These are phyloP conservation scores for Cryptotermes secundus DNA, from an alignment of 1,140 invertebrate species.

Conservation along the genomic window DNA sequence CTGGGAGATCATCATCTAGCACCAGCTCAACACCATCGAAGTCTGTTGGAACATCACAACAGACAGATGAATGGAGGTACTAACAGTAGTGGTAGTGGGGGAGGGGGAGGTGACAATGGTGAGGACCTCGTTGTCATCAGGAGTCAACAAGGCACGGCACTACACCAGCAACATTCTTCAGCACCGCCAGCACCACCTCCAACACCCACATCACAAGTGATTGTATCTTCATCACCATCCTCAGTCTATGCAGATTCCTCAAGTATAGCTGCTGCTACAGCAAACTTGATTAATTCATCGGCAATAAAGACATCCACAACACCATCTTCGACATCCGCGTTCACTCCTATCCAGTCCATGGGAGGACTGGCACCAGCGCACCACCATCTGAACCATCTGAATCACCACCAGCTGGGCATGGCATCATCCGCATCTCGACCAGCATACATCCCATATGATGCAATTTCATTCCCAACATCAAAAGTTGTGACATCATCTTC, in stretches of 20 bases:
- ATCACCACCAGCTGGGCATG: conserved; percentile 54
- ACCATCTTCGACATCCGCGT: conserved; percentile 76
- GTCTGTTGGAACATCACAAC: conserved; percentile 34
- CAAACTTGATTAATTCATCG: conserved; percentile 30
- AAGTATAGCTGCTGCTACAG: conserved; percentile 40
- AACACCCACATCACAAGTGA: conserved; percentile 40
- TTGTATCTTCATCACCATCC: conserved; percentile 31
- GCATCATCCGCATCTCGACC: conserved; percentile 65
- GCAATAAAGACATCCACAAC: conserved; percentile 45
- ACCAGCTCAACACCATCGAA: conserved; percentile 31
- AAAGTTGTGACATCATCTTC: conserved; percentile 52
- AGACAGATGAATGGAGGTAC: conserved; percentile 46
- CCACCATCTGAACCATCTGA: conserved; percentile 65
- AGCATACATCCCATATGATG: conserved; percentile 85
- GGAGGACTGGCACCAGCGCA: conserved; percentile 43
- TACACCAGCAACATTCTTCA: conserved; percentile 46
- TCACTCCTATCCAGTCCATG: conserved; percentile 85
- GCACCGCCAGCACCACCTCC: conserved; percentile 48
- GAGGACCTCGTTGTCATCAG: conserved; percentile 40
- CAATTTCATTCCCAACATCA: conserved; percentile 74
- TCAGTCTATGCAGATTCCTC: conserved; percentile 43
- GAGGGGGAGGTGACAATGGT: conserved; percentile 41
- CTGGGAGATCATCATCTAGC: conserved; percentile 38
- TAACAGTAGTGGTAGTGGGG: conserved; percentile 28
- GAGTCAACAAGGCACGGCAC: conserved; percentile 42